Base-by-base conservation (phyloP, 2,113 vertebrate genomes). In the Poeciliopsis prolifica region DNA sequence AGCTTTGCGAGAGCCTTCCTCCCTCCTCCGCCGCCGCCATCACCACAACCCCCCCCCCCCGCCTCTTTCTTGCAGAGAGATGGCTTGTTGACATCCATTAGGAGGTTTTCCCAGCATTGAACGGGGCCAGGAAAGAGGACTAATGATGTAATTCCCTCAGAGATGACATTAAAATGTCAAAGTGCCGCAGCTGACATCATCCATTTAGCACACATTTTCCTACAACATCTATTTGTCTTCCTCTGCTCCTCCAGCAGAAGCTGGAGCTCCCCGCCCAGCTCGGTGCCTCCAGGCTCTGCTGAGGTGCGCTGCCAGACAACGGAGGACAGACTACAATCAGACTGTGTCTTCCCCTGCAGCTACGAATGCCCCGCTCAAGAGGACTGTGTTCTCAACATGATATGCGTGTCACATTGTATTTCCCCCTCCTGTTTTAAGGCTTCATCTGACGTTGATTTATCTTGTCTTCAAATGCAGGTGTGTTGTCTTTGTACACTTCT, bases 141-240 rank as follows among this genome's bases (percentile, higher is more conserved):
- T 81, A 89, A 85, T 94, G 93, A 92, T 93, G 92, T 93, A 83
- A 94, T 94, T 92, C 91, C 92, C 92, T 90, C 35, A 72, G 92
- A 91, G 93, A 92, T 80, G 84, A 87, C 92, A 92, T 91, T 91
- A 91, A 92, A 91, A 90, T 88, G 89, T 91, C 87, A 90, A 84
- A 89, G 89, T 89, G 86, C 85, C 2, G 70, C 72, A 74, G 80
- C 84, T 94, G 94, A 94, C 92, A 92, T 94, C 91, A 91, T 92
- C 87, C 91, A 89, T 90, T 92, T 85, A 89, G 84, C 74, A 68
- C 81, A 90, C 80, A 82, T 89, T 91, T 92, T 86, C 87, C 88
- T 77, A 87, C 85, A 88, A 77, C 71, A 83, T 78, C 78, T 72
- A 78, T 80, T 86, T 75, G 70, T 82, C 85, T 83, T 73, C 68